Conservation (phyloP, 2,113 vertebrate genomes). For the Ondatra zibethicus region DNA sequence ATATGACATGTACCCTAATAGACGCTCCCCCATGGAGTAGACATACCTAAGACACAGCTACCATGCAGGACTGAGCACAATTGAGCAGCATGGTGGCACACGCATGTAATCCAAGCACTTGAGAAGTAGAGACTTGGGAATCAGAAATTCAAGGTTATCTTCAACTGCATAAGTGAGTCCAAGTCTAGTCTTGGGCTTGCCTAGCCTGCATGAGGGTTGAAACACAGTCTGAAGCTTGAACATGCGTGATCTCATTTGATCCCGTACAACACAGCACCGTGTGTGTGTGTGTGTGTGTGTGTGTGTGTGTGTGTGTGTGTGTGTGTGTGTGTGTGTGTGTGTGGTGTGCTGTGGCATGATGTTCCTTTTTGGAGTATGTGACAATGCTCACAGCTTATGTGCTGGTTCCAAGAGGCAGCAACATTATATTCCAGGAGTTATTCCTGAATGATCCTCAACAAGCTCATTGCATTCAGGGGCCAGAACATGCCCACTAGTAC, state of each 20-base stretch:
- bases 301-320: not conserved
- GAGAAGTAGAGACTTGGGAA: not conserved
- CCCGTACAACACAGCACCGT: not conserved
- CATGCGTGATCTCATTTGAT: not conserved
- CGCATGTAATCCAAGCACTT: not conserved
- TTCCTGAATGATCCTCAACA: not conserved
- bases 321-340: not conserved
- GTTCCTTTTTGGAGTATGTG: not conserved
- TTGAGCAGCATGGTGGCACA: not conserved
- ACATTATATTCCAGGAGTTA: not conserved
- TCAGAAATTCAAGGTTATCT: not conserved
- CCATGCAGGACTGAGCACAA: rapidly evolving
- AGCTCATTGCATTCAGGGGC: not conserved
- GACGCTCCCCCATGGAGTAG: not conserved
- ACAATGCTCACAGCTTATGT: not conserved
- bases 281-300: not conserved
- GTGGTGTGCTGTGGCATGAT: not conserved
- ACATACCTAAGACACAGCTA: rapidly evolving
- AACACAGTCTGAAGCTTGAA: not conserved
- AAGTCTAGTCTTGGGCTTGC: not conserved
- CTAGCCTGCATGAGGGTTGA: not conserved
- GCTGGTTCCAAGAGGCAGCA: not conserved
- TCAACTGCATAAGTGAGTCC: not conserved
- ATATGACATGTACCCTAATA: rapidly evolving
- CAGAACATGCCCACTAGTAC: not conserved